A percentile compares a stretch with the other conserved stretches of the same genome.
Evolutionary conservation across 1,140 invertebrate genomes (phyloP).

Genomic region (Drosophila micromelanica): DNA sequence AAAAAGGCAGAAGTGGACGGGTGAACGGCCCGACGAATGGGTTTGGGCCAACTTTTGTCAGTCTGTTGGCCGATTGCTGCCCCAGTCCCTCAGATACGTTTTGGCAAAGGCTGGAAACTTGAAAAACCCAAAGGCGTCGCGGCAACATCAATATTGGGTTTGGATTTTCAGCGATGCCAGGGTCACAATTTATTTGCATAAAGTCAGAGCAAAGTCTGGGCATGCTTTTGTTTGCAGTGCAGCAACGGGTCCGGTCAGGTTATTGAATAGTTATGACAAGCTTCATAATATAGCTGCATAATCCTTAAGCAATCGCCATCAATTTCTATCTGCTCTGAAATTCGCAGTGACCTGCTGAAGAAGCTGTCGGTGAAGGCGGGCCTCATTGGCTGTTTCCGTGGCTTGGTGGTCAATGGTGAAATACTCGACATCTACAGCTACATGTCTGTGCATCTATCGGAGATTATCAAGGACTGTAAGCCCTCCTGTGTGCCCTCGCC

Average conservation of each 20-base stretch:
- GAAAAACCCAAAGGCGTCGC: slow-evolving; percentile 33
- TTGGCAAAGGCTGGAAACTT: slow-evolving; percentile 16
- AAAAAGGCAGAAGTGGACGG: neutral
- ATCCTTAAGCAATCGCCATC: slow-evolving; percentile 19
- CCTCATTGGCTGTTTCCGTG: slow-evolving; percentile 96
- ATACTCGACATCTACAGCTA: slow-evolving; percentile 96
- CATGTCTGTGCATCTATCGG: slow-evolving; percentile 95
- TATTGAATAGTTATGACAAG: slow-evolving; percentile 74
- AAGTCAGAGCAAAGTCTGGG: slow-evolving; percentile 43
- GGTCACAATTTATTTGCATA: slow-evolving; percentile 72
- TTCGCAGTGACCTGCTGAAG: slow-evolving; percentile 89
- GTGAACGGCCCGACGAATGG: neutral
- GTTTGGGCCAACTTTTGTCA: neutral
- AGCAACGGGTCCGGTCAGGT: slow-evolving; percentile 42
- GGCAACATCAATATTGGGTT: slow-evolving; percentile 56
- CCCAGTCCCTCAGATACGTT: slow-evolving; percentile 16
- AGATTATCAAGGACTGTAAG: slow-evolving; percentile 96
- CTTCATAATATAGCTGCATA: slow-evolving; percentile 57
- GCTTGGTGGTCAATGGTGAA: slow-evolving; percentile 95
- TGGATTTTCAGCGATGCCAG: neutral
- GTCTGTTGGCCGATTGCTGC: neutral
- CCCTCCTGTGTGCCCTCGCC: slow-evolving; percentile 97
- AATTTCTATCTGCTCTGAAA: neutral
- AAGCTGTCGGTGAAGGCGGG: slow-evolving; percentile 93
- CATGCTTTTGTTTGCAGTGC: slow-evolving; percentile 32